These are phyloP conservation scores for Geotrupes spiniger DNA, from an alignment of 2,888 invertebrate genomes.

Conservation along the genomic window DNA sequence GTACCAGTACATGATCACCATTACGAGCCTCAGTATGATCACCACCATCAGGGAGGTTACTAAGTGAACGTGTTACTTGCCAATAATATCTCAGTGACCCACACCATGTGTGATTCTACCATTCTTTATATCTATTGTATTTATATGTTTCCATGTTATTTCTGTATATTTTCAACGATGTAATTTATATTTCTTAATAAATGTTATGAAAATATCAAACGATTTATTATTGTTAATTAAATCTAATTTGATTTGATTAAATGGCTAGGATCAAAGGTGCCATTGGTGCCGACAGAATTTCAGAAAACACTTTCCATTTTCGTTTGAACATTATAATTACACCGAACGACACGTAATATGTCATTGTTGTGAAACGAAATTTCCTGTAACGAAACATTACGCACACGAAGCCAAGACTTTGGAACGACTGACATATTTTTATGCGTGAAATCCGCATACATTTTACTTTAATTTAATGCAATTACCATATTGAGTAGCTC, in stretches of 20 bases:
- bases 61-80: constrained; percentile 2
- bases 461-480: no score
- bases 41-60: constrained; percentile 17
- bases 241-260: no score
- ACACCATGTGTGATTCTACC: constrained; percentile 19
- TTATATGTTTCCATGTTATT: constrained; percentile 8
- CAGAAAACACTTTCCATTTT: no score
- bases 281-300: not conserved
- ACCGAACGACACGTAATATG: no score
- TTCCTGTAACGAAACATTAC: no score
- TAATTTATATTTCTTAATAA: constrained; percentile 10
- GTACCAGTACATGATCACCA: constrained; percentile 51
- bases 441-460: no score
- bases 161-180: constrained; percentile 6
- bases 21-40: constrained; percentile 8
- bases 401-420: no score
- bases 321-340: no score
- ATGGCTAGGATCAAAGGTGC: no score
- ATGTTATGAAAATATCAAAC: constrained; percentile 11
- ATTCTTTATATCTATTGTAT: constrained; percentile 19
- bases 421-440: no score
- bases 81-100: constrained; percentile 5
- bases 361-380: no score
- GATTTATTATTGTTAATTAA: not conserved
- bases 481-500: no score